Evolutionary conservation across 2,797 vertebrate genomes (phyloP), one percentile per base, ranked within the genome.

Genomic region (Calcarius lapponicus): DNA sequence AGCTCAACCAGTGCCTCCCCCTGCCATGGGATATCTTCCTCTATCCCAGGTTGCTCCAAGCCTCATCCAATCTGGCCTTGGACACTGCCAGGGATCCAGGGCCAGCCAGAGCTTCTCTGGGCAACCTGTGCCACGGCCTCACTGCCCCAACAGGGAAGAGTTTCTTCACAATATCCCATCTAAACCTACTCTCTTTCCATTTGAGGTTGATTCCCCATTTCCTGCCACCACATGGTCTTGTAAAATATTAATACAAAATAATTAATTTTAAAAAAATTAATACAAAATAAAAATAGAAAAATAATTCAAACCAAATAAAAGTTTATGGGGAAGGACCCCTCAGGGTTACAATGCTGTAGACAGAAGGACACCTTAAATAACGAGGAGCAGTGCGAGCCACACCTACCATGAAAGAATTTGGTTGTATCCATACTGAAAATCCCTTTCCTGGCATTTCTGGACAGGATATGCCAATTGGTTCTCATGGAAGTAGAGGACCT

Each of bases 401-500:
- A 98, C 98, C 97, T 98, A 99, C 99, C 99, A 99, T 85, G 99
- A 99, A 73, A 98, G 98, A 95, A 99, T 97, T 98, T 99, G 99
- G 98, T 99, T 99, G 98, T 99, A 99, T 88, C 99, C 99, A 15
- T 99, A 99, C 87, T 99, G 99, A 97, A 99, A 99, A 96, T 98
- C 99, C 88, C 99, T 98, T 79, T 99, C 98, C 96, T 99, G 98
- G 97, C 96, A 98, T 97, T 98, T 99, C 96, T 98, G 98, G 93
- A 98, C 98, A 96, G 98, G 98, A 97, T 99, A 99, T 8, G 97
- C 98, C 98, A 99, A 97, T 96, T 99, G 99, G 98, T 99, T 99
- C 97, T 99, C 99, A 20, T 99, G 99, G 98, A 99, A 99, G 97
- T 99, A 99, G 89, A 99, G 98, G 76, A 99, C 97, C 97, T 99